Evolutionary conservation across 2,797 vertebrate genomes (phyloP).

Genomic region (Phalanger gymnotis): DNA sequence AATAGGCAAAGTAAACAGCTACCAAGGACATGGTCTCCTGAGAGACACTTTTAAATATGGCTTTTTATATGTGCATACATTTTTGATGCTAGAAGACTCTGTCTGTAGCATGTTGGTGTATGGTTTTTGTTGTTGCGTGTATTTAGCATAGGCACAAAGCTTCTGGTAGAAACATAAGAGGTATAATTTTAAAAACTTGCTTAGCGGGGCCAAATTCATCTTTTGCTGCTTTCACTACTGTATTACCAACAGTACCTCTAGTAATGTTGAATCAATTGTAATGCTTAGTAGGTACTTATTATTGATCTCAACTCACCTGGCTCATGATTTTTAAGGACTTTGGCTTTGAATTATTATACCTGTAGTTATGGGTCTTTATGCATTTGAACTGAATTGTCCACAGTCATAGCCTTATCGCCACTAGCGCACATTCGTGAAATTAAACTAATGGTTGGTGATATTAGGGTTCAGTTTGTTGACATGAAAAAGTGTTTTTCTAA

Average conservation of each 20-base stretch:
- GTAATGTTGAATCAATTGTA: neutral
- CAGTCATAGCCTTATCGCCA: neutral
- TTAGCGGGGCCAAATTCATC: neutral
- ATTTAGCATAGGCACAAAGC: neutral
- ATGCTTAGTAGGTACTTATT: neutral
- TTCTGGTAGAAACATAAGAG: neutral
- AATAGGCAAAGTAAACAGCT: neutral
- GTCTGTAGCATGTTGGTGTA: neutral
- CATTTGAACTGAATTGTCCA: neutral
- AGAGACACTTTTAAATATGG: neutral
- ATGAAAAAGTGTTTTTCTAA: neutral
- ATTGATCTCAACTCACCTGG: neutral
- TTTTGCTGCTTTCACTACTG: neutral
- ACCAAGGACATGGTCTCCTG: neutral
- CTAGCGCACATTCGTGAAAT: neutral
- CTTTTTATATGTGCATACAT: neutral
- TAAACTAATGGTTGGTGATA: neutral
- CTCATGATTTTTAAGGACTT: neutral
- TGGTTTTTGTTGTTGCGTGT: neutral
- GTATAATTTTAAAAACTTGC: neutral
- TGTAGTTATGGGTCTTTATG: neutral
- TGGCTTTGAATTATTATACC: neutral
- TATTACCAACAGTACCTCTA: neutral
- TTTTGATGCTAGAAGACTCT: neutral
- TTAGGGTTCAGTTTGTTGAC: neutral